Evolutionary conservation across 2,113 vertebrate species (phyloP).

Genomic region (Halichoeres trimaculatus): DNA sequence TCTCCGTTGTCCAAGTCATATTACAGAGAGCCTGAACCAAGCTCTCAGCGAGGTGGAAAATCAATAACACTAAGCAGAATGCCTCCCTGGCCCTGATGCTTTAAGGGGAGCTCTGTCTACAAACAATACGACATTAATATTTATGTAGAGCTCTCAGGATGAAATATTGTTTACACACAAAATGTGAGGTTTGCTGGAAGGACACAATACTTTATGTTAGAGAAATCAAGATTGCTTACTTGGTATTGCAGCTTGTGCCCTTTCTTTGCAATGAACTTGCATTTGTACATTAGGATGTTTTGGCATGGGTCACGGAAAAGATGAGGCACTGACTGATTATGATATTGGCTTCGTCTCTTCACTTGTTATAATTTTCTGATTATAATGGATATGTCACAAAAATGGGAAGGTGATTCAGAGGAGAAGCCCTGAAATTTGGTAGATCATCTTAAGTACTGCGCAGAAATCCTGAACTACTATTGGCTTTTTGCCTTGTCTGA

Average conservation of each 20-base stretch:
- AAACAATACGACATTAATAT: constrained; percentile 66
- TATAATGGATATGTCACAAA: background rate
- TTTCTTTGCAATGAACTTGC: background rate
- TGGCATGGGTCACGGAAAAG: background rate
- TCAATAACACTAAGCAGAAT: constrained; percentile 72
- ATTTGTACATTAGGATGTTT: background rate
- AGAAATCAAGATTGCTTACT: background rate
- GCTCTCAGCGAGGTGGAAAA: constrained; percentile 63
- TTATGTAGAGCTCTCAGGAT: constrained; percentile 43
- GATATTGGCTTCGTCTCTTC: no score
- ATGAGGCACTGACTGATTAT: background rate
- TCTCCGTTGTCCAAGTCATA: constrained; percentile 33
- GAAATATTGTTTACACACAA: constrained; percentile 43
- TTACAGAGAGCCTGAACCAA: constrained; percentile 21
- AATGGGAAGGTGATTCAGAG: background rate
- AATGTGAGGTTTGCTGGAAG: constrained; percentile 16
- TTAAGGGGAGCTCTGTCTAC: constrained; percentile 38
- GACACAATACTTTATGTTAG: background rate
- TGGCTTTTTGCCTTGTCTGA: no score
- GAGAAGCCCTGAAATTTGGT: no score
- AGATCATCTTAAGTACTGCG: no score
- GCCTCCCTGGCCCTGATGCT: constrained; percentile 37
- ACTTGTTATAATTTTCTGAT: no score
- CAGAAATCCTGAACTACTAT: no score
- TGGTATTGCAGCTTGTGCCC: background rate